Base-by-base conservation (phyloP, 2,888 invertebrate genomes). In the Eristalinus sepulchralis region DNA sequence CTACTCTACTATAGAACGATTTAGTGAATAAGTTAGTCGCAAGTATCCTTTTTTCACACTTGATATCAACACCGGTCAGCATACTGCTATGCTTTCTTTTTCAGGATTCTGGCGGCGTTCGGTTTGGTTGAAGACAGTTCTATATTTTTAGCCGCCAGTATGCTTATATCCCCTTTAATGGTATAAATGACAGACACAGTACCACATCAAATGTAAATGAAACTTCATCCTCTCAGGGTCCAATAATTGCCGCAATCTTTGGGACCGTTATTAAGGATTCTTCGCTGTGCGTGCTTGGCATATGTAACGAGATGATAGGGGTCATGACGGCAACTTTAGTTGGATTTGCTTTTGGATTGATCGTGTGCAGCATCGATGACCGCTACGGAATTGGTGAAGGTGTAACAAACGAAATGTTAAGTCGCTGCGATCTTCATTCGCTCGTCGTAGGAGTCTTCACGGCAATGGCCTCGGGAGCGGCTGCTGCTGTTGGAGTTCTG, bases 161-260 rank as follows among this genome's bases (percentile, higher is more conserved):
- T 97, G 96, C 93, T 97, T 20, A 96, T 97, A 77, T 96, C 96
- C 0, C 96, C 96, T 0, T 93, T 97, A 57, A 96, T 96, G 96
- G 96, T 96, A 91, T 91, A 90, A 60, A n/a, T 17, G 17, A 17
- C 17, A 8, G n/a, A 6, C 17, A 17, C 47, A 8, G 6, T 8
- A 5, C 0, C 47, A 17, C 27, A 47, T 17, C 47, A n/a, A 1
- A 13, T 24, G 0, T 24, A 57, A 24, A 0, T 6, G 22, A 22
- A 57, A 11, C 11, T 24, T 22, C 13, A 17, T 57, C 13, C 1
- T 24, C 24, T 63, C 90, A 96, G 95, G 96, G 96, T 34, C 96
- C 97, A 0, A 96, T 97, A 88, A 95, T 96, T 90, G 96, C 96
- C 0, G 95, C 95, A 4, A 96, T 96, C 0, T 95, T 97, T 89